Base-by-base conservation (phyloP, 2,797 vertebrate species). In the Acrocephalus scirpaceus region DNA sequence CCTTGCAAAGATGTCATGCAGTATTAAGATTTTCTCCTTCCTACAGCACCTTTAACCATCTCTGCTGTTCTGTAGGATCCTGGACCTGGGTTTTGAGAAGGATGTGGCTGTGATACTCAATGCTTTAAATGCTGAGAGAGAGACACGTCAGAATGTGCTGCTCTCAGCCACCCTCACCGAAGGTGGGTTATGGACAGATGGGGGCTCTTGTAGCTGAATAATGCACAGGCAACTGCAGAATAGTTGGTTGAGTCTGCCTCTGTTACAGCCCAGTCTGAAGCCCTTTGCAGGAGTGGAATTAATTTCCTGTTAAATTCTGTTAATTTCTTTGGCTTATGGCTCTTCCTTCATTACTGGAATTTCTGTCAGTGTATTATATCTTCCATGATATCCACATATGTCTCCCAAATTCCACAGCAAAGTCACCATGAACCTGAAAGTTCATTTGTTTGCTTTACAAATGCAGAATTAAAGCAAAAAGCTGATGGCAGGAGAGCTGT, bases 11-110 rank as follows among this genome's bases (percentile, higher is more conserved):
- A 44, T 93, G 70, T 88, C 21, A 2, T 25, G 60, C 34, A 84
- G 32, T 38, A 26, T 86, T 62, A 60, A 76, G 92, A 54, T 27
- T 92, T 90, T 58, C 44, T 69, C 36, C 20, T 91, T 78, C 50
- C 38, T 34, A 4, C 25, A 36, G 34, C 26, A 50, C 29, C 47
- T 82, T 64, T 79, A 11, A 8, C 61, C 27, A 12, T 66, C n/a
- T 95, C 54, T 95, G 25, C 74, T 81, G 12, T 40, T 73, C 51
- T 88, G 14, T 94, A 99, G 99, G 95, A 99, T 98, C 23, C 87
- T 99, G 98, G 99, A 99, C 92, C 95, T 99, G 95, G 99, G 99
- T 30, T 99, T 99, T 96, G 99, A 99, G 96, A 99, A 99, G 95
- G 99, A 99, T 10, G 87, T 99, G 79, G 98, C 98, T 1, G 95